A percentile compares a stretch with the other conserved stretches of the same genome.
phyloP scores from a whole-genome alignment of 2,888 invertebrate genomes.

The Strigamia transsilvanica region DNA sequence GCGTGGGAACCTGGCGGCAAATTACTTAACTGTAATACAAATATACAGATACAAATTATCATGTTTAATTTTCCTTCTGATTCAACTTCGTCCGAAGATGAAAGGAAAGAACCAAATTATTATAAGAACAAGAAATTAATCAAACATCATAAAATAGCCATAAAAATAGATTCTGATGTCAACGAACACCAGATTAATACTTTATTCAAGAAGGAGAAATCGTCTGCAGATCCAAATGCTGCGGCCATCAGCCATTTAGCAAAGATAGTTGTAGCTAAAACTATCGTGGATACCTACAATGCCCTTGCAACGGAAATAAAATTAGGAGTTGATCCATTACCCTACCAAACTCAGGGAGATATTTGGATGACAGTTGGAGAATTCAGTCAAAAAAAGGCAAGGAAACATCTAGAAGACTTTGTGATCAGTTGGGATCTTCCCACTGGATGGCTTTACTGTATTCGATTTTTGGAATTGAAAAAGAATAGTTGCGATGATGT shows the following conservation, averaged over 20 bases:
- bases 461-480: not conserved
- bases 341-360: not conserved
- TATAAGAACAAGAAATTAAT: not conserved
- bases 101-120: not conserved
- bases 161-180: not conserved
- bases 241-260: not conserved
- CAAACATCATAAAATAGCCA: not conserved
- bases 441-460: conserved; percentile 22
- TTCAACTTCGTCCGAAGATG: not conserved
- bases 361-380: conserved; percentile 41
- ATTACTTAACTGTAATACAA: not conserved
- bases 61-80: not conserved
- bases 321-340: not conserved
- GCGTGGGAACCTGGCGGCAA: too few species aligned
- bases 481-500: not conserved
- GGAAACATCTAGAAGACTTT: not conserved
- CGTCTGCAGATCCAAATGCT: not conserved
- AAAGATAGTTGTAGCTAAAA: not conserved
- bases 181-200: not conserved
- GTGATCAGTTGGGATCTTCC: not conserved
- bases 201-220: not conserved
- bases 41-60: too few species aligned
- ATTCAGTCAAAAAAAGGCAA: not conserved
- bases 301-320: not conserved
- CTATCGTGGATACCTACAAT: not conserved